Evolutionary conservation across 2,888 invertebrate genomes (phyloP), one percentile per base, ranked within the genome.

Genomic region (Lacanobia wlatinum): DNA sequence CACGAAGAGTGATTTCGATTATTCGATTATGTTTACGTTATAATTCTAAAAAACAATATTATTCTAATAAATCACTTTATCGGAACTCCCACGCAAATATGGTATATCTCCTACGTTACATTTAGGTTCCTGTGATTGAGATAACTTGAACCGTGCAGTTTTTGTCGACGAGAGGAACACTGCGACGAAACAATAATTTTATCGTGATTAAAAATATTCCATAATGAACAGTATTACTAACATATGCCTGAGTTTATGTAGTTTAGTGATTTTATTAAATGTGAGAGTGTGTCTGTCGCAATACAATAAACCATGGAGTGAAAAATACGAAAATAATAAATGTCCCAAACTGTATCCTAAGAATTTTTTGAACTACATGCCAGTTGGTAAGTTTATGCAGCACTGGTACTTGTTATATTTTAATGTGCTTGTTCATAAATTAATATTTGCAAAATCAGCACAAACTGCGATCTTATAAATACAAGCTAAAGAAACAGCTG

Each of bases 321-420:
- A 96, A 71, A 96, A 95, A 85, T 95, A 95, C 87, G 96, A 96
- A 87, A 95, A 88, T 88, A 94, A 95, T 84, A 92, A 96, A 70
- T 97, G 97, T 84, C 96, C 97, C 1, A 96, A 95, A 82, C 88
- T 97, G 40, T 96, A 96, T 88, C 96, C 96, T 4, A 96, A 94
- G 87, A 96, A 96, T 87, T 97, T 97, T 82, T 92, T 95, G 40
- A 96, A 96, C 85, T 97, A 95, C 88, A 95, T 96, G 65, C 97
- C 97, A 78, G 93, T 94, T 67, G 97, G 97, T 92, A 95, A 96
- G 95, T 92, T 66, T 23, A 40, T 23, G 56, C 18, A 8, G 61
- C 21, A 46, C 52, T 58, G 34, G 10, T 60, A 23, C 21, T 61
- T 53, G 18, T 65, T 28, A 65, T 56, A 18, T 46, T 34, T 65